Percentiles rank a stretch among this genome's conserved stretches.
Conservation (phyloP, 2,113 vertebrate genomes). For the Corythoichthys intestinalis region DNA sequence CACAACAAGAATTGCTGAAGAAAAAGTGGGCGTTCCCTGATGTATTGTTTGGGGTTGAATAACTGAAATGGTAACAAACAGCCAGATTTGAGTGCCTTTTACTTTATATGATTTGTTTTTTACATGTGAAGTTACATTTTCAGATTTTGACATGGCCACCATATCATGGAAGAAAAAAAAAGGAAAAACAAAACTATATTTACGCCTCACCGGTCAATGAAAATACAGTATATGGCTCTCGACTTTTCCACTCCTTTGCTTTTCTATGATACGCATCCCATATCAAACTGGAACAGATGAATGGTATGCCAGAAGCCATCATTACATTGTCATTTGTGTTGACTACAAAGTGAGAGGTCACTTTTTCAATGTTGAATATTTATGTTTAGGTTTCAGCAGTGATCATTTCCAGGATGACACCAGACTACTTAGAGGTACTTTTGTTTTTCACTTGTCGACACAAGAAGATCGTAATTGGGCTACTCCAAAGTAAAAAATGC, state of each 20-base stretch:
- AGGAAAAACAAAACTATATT: no score
- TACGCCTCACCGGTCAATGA: no score
- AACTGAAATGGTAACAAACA: no score
- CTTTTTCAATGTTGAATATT: constrained; percentile 54
- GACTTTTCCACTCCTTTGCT: background rate
- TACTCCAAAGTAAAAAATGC: background rate
- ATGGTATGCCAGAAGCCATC: constrained; percentile 52
- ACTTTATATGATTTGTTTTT: no score
- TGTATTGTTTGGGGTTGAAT: no score
- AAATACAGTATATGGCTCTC: no score
- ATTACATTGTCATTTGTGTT: constrained; percentile 35
- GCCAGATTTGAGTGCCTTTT: no score
- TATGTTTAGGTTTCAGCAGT: constrained; percentile 80
- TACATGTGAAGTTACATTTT: no score
- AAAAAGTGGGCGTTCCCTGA: no score
- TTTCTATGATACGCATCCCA: constrained; percentile 63
- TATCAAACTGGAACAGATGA: constrained; percentile 70
- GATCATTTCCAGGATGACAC: constrained; percentile 83
- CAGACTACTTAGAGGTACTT: constrained; percentile 80
- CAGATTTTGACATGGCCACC: no score
- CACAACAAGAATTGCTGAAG: no score
- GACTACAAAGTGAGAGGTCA: constrained; percentile 4
- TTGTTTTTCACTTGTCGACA: constrained; percentile 36
- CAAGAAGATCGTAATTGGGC: constrained; percentile 14
- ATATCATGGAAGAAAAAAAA: no score